A percentile compares a stretch with the other conserved stretches of the same genome.
Evolutionary conservation across 1,140 invertebrate species (phyloP).

Genomic region (Ptiloglossa arizonensis): DNA sequence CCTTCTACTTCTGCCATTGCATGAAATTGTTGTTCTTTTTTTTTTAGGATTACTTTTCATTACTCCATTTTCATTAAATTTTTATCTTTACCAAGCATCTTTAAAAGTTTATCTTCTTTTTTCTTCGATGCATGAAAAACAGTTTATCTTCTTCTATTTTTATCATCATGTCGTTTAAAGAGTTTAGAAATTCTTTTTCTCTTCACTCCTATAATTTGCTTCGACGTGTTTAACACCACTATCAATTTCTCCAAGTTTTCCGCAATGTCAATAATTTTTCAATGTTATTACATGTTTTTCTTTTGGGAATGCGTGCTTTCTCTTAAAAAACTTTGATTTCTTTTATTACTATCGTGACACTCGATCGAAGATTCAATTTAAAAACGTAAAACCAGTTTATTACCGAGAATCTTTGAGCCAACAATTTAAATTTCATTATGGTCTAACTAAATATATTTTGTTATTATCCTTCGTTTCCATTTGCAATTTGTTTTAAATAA

Average conservation of each 20-base stretch:
- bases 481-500: too few relatives aligned
- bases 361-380: too few relatives aligned
- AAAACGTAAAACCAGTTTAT: too few relatives aligned
- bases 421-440: too few relatives aligned
- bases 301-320: neutral
- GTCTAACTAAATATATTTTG: too few relatives aligned
- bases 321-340: neutral
- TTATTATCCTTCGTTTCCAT: too few relatives aligned
- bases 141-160: neutral
- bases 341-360: neutral
- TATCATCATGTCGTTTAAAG: neutral
- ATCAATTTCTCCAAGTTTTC: neutral
- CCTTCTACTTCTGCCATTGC: too few relatives aligned
- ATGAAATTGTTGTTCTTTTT: too few relatives aligned
- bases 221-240: neutral
- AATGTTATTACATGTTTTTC: neutral
- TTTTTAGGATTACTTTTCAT: too few relatives aligned
- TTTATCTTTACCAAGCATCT: too few relatives aligned
- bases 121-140: neutral
- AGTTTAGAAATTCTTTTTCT: neutral
- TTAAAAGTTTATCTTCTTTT: neutral
- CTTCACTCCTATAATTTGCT: neutral
- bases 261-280: neutral
- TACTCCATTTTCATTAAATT: too few relatives aligned
- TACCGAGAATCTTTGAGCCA: too few relatives aligned